Conservation (phyloP, 2,888 invertebrate genomes). For the Cantharis rufa region DNA sequence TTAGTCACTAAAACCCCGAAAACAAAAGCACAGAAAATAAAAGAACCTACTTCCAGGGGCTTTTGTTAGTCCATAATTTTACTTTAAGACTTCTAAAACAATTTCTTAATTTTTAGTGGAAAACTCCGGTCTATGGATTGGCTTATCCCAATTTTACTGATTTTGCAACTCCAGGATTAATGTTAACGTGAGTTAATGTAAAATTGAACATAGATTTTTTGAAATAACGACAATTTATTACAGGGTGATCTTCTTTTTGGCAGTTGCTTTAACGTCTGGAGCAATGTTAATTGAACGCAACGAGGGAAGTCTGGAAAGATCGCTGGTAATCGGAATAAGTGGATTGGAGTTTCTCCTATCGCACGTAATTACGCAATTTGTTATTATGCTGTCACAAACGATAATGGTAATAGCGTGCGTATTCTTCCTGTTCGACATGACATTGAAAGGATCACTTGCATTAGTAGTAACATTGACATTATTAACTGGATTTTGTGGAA, state of each 20-base stretch:
- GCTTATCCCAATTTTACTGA: slow-evolving; percentile 84
- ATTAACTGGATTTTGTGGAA: slow-evolving; percentile 87
- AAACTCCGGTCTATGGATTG: slow-evolving; percentile 76
- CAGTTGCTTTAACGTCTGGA: slow-evolving; percentile 89
- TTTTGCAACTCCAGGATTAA: slow-evolving; percentile 92
- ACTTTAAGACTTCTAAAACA: too few species aligned
- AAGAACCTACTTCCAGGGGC: too few species aligned
- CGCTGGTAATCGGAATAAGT: slow-evolving; percentile 81
- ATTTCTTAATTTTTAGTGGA: slow-evolving; percentile 59
- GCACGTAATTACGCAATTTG: slow-evolving; percentile 86
- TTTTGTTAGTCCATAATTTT: too few species aligned
- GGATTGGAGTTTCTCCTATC: slow-evolving; percentile 84
- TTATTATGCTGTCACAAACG: slow-evolving; percentile 84
- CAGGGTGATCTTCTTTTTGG: slow-evolving; percentile 91
- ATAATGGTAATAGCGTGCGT: slow-evolving; percentile 77
- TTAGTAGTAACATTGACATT: slow-evolving; percentile 77
- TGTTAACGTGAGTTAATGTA: slow-evolving; percentile 71
- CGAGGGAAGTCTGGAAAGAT: slow-evolving; percentile 88
- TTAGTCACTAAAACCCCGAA: too few species aligned
- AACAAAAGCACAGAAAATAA: too few species aligned
- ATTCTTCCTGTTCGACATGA: slow-evolving; percentile 77
- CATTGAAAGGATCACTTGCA: slow-evolving; percentile 74
- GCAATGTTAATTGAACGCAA: slow-evolving; percentile 87
- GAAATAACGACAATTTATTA: slow-evolving; percentile 31
- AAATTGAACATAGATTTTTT: neutral